Percentiles rank a stretch among this genome's conserved stretches.
Conservation (phyloP, 2,113 vertebrate genomes). For the Chascanopsetta lugubris region DNA sequence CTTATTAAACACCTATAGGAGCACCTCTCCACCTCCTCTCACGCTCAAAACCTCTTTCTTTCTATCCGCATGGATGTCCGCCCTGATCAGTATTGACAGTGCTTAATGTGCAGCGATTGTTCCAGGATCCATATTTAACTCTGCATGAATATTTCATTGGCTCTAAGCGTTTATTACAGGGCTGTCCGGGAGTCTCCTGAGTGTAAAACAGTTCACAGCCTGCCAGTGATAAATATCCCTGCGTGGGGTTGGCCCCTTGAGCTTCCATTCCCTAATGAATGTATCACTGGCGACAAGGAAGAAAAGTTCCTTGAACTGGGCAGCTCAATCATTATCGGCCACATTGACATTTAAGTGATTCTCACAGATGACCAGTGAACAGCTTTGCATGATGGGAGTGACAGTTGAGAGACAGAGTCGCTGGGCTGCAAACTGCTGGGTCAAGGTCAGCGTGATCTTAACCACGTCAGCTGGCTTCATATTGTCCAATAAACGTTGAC, state of each 20-base stretch:
- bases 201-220: slow-evolving; percentile 55
- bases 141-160: slow-evolving; percentile 78
- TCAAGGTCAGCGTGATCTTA: slow-evolving; percentile 67
- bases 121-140: slow-evolving; percentile 79
- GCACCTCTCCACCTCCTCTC: slow-evolving; percentile 13
- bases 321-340: slow-evolving; percentile 54
- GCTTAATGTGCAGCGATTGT: slow-evolving; percentile 65
- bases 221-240: slow-evolving; percentile 73
- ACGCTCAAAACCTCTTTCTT: slow-evolving; percentile 6
- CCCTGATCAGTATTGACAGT: slow-evolving; percentile 72
- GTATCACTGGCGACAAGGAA: slow-evolving; percentile 31
- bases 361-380: slow-evolving; percentile 29
- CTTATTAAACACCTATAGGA: slow-evolving; percentile 48
- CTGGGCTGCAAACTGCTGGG: slow-evolving; percentile 43
- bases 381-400: slow-evolving; percentile 54
- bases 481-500: slow-evolving; percentile 61
- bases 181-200: slow-evolving; percentile 65
- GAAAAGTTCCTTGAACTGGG: slow-evolving; percentile 40
- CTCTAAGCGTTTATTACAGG: slow-evolving; percentile 74
- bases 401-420: slow-evolving; percentile 55
- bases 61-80: slow-evolving; percentile 58
- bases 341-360: slow-evolving; percentile 37
- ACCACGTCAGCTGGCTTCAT: slow-evolving; percentile 51
- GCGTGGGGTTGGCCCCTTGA: slow-evolving; percentile 47
- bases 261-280: slow-evolving; percentile 39